phyloP scores from a whole-genome alignment of 2,797 vertebrate genomes.

The Valencia hispanica region DNA sequence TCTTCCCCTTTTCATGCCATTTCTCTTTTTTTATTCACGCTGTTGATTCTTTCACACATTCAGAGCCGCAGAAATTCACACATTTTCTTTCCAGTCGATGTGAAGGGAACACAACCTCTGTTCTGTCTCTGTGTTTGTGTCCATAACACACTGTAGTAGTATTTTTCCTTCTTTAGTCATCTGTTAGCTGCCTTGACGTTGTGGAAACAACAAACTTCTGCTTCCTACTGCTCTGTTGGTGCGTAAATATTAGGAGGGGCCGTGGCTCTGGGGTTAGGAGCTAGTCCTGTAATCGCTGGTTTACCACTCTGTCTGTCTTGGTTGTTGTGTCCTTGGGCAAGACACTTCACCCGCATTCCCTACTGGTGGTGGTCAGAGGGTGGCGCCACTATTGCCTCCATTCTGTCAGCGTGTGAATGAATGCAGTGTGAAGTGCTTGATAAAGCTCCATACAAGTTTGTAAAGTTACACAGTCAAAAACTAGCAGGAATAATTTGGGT shows the following conservation, averaged over 20 bases:
- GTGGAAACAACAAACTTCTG: constrained; percentile 45
- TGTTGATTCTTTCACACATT: constrained; percentile 54
- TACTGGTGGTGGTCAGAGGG: no score
- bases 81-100: constrained; percentile 5
- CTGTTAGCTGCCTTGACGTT: constrained; percentile 29
- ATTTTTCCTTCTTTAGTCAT: constrained; percentile 39
- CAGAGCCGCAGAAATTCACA: constrained; percentile 1
- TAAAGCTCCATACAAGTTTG: no score
- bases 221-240: constrained; percentile 45
- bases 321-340: no score
- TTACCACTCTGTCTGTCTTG: no score
- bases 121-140: constrained; percentile 53
- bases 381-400: no score
- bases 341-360: no score
- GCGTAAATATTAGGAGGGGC: constrained; percentile 58
- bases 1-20: neutral
- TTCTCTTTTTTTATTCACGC: constrained; percentile 8
- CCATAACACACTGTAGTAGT: constrained; percentile 50
- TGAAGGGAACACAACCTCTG: constrained; percentile 15
- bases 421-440: no score
- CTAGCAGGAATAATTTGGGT: no score
- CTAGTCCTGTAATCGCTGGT: no score
- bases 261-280: no score
- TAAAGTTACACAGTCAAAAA: no score
- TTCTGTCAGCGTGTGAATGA: no score